phyloP scores from a whole-genome alignment of 2,888 invertebrate genomes.

The Schrankia costaestrigalis region DNA sequence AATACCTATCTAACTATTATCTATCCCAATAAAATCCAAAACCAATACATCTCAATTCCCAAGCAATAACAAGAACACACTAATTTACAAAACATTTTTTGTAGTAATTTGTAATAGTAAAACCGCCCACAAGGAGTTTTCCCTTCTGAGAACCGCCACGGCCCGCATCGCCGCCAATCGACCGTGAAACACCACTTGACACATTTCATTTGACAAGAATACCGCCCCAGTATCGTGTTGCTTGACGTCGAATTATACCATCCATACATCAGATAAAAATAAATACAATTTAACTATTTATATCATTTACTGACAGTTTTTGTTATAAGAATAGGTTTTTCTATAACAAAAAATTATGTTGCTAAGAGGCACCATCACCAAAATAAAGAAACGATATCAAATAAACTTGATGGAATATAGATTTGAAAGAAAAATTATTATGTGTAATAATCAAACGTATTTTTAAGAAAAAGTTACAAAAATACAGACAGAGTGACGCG shows the following conservation, averaged over 20 bases:
- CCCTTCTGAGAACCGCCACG: conserved; percentile 39
- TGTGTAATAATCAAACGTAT: too few relatives aligned
- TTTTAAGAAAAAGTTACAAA: too few relatives aligned
- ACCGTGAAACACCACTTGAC: conserved; percentile 73
- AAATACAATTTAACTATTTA: conserved; percentile 36
- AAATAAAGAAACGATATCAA: too few relatives aligned
- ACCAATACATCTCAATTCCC: not conserved
- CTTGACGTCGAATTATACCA: conserved; percentile 50
- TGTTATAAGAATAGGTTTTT: too few relatives aligned
- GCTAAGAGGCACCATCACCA: too few relatives aligned
- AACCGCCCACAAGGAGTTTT: conserved; percentile 28
- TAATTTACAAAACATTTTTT: conserved; percentile 21
- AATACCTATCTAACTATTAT: too few relatives aligned
- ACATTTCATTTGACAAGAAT: conserved; percentile 64
- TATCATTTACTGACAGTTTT: conserved; percentile 8
- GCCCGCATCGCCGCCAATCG: conserved; percentile 54
- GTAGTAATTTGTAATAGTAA: conserved; percentile 29
- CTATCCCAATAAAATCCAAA: not conserved
- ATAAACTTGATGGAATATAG: too few relatives aligned
- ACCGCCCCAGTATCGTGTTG: conserved; percentile 40
- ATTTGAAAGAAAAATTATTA: too few relatives aligned
- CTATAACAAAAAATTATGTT: too few relatives aligned
- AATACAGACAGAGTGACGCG: too few relatives aligned
- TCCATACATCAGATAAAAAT: conserved; percentile 43
- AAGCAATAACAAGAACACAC: not conserved